Evolutionary conservation across 2,888 invertebrate genomes (phyloP), one percentile per base, ranked within the genome.

Genomic region (Phragmatobia fuliginosa): DNA sequence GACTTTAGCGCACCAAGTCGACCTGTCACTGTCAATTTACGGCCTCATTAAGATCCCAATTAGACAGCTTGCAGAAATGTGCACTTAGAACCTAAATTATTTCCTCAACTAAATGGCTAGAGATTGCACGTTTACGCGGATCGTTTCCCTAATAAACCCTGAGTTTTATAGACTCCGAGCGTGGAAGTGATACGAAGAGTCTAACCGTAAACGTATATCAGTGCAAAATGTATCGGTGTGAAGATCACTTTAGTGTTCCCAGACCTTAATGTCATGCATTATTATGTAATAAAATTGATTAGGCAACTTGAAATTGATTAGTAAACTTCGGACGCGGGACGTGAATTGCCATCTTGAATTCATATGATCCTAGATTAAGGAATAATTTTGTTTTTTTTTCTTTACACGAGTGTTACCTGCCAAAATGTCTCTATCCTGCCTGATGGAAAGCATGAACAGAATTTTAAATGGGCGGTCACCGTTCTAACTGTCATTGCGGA

Each of bases 21-120:
- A 68, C 64, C 28, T 31, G 65, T 71, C 41, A n/a, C 68, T 59
- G 36, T 64, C 11, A 73, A 78, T 77, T 80, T 75, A 80, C 67
- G 68, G 68, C 65, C 71, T 75, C 78, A 82, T 83, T 83, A 79
- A 78, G n/a, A 63, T 70, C 70, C 77, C 78, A 83, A 83, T 84
- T 83, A 83, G 74, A 77, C 70, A 73, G 70, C 70, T 71, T 75
- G 81, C 80, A 80, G 73, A 74, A 81, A 62, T 77, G 72, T 82
- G 83, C 82, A 82, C 82, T 82, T 82, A 78, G 41, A 18, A 18
- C n/a, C 33, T 63, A 68, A 69, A 64, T 76, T 70, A 76, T 74
- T n/a, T 49, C 21, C 49, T 18, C 52, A 62, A 41, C 31, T 71
- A 63, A 68, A 67, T 65, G 68, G 58, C 1, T 49, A 28, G 38